Conservation (phyloP, 1,140 invertebrate genomes). For the Subanguina moxae region DNA sequence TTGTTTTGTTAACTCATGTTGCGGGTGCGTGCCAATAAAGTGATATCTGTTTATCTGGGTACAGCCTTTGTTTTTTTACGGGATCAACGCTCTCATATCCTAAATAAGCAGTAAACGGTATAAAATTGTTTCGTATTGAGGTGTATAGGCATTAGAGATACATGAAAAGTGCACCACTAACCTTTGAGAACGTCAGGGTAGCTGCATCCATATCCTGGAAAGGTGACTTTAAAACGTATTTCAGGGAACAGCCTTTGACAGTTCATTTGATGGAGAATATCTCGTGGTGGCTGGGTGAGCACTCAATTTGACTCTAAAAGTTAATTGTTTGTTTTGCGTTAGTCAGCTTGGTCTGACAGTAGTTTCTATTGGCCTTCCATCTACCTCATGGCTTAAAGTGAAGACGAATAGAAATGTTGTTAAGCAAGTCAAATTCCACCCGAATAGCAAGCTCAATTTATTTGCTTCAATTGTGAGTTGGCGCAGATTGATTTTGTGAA, state of each 20-base stretch:
- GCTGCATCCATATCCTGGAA: neutral
- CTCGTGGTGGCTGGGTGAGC: slow-evolving; percentile 27
- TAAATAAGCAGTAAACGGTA: no score
- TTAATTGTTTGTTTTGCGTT: slow-evolving; percentile 13
- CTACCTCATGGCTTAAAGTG: slow-evolving; percentile 15
- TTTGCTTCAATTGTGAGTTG: slow-evolving; percentile 26
- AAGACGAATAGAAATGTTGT: slow-evolving; percentile 31
- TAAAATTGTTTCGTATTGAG: no score
- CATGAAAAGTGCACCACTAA: no score
- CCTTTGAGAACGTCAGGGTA: slow-evolving; percentile 10
- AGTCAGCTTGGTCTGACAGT: neutral
- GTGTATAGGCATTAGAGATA: no score
- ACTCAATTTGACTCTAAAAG: neutral
- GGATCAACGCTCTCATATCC: no score
- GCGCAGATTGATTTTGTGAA: neutral
- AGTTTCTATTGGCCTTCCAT: neutral
- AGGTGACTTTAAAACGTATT: neutral
- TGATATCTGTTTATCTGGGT: no score
- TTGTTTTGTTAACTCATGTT: slow-evolving; percentile 3
- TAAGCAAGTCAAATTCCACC: slow-evolving; percentile 29
- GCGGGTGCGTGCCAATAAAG: no score
- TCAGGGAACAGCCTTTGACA: slow-evolving; percentile 27
- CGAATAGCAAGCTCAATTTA: slow-evolving; percentile 6
- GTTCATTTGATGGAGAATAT: slow-evolving; percentile 23
- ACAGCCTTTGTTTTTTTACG: neutral